These are phyloP conservation scores for Bombus turneri DNA, from an alignment of 1,140 invertebrate genomes.

Conservation along the genomic window DNA sequence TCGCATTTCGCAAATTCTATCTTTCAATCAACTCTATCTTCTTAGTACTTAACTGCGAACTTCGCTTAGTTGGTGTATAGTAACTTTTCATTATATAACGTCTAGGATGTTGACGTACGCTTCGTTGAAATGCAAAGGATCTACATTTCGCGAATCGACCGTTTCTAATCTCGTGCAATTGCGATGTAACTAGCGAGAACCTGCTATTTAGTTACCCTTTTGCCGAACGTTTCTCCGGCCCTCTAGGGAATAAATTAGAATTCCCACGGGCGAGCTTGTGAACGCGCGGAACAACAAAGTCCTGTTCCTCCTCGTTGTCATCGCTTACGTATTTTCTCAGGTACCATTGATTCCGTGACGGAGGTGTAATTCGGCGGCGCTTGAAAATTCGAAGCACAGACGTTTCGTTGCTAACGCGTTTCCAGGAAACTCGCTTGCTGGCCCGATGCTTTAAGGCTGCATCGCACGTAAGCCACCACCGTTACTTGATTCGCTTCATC, in stretches of 20 bases:
- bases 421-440: slow-evolving; percentile 58
- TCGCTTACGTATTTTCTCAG: slow-evolving; percentile 59
- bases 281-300: slow-evolving; percentile 31
- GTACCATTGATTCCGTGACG: slow-evolving; percentile 61
- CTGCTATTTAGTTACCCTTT: not conserved
- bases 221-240: not conserved
- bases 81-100: no score
- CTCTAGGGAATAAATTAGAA: slow-evolving; percentile 45
- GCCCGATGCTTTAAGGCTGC: slow-evolving; percentile 59
- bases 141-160: no score
- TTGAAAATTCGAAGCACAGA: slow-evolving; percentile 67
- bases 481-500: slow-evolving; percentile 70
- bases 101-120: no score
- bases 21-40: not conserved
- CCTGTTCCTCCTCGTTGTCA: not conserved
- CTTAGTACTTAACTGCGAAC: not conserved
- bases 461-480: slow-evolving; percentile 65
- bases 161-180: not conserved
- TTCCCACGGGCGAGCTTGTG: not conserved
- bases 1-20: not conserved
- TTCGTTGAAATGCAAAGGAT: not conserved
- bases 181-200: not conserved
- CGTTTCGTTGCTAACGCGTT: slow-evolving; percentile 63
- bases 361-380: slow-evolving; percentile 57
- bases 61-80: no score